Evolutionary conservation across 2,888 invertebrate species (phyloP).

Genomic region (Eurytoma adleriae): DNA sequence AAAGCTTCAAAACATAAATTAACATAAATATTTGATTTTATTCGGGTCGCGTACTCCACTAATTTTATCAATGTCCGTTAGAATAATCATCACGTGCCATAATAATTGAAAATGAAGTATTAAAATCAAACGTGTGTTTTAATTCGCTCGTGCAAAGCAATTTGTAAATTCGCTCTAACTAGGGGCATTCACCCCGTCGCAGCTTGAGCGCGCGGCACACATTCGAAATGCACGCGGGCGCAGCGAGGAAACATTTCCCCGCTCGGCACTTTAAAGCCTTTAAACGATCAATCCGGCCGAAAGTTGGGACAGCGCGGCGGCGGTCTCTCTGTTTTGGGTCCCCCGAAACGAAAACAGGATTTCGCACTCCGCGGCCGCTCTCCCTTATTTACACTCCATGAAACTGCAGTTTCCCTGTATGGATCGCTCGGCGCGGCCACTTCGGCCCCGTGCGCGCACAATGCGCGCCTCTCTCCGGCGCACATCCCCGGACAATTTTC

Average conservation of each 20-base stretch:
- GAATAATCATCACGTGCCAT: too few species aligned
- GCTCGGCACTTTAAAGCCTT: constrained; percentile 14
- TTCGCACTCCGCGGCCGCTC: constrained; percentile 40
- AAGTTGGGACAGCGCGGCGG: constrained; percentile 3
- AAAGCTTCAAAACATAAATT: too few species aligned
- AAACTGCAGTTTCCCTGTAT: constrained; percentile 52
- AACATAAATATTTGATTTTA: too few species aligned
- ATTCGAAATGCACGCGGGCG: not conserved
- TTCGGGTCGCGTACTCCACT: too few species aligned
- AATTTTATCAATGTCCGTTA: too few species aligned
- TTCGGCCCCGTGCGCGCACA: not conserved
- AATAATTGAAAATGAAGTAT: too few species aligned
- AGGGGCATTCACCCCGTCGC: constrained; percentile 18
- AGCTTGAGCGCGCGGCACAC: not conserved
- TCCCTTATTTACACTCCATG: constrained; percentile 54
- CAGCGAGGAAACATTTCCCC: not conserved
- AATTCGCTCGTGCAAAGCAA: too few species aligned
- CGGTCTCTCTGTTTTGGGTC: constrained; percentile 20
- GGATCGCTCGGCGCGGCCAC: not conserved
- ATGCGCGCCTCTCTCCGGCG: not conserved
- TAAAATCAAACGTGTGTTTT: too few species aligned
- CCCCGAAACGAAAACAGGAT: constrained; percentile 53
- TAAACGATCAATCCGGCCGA: constrained; percentile 32
- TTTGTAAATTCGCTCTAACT: too few species aligned
- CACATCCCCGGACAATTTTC: constrained; percentile 48